These are phyloP conservation scores for Semnopithecus entellus DNA, from an alignment of 2,113 vertebrate genomes.

Conservation along the genomic window DNA sequence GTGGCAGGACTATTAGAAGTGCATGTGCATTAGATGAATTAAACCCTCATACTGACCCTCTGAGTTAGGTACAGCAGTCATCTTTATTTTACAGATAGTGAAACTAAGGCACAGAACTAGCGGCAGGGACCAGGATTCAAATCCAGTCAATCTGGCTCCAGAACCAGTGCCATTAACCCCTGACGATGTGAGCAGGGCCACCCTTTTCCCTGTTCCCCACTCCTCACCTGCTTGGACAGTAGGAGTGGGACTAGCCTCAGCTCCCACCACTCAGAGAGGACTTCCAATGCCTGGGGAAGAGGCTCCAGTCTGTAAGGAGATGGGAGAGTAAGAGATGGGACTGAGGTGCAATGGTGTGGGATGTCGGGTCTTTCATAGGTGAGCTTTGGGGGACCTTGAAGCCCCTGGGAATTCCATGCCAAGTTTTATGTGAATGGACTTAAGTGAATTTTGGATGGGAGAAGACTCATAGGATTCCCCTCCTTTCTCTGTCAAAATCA, in stretches of 20 bases:
- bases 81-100: background rate
- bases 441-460: background rate
- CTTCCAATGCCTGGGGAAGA: background rate
- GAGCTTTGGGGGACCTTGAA: background rate
- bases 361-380: background rate
- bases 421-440: background rate
- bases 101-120: background rate
- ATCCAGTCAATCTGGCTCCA: background rate
- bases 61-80: background rate
- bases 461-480: background rate
- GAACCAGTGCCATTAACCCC: no score
- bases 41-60: background rate
- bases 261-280: background rate
- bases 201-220: background rate
- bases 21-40: background rate
- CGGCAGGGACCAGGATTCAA: background rate
- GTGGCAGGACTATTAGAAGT: background rate
- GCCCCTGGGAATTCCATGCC: fast-evolving
- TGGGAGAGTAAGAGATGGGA: no score
- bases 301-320: background rate
- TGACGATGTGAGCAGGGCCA: background rate
- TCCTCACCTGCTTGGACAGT: background rate
- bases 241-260: background rate
- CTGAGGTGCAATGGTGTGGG: background rate
- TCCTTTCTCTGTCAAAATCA: background rate